phyloP scores from a whole-genome alignment of 2,888 invertebrate genomes.

The Phyllotreta cruciferae region DNA sequence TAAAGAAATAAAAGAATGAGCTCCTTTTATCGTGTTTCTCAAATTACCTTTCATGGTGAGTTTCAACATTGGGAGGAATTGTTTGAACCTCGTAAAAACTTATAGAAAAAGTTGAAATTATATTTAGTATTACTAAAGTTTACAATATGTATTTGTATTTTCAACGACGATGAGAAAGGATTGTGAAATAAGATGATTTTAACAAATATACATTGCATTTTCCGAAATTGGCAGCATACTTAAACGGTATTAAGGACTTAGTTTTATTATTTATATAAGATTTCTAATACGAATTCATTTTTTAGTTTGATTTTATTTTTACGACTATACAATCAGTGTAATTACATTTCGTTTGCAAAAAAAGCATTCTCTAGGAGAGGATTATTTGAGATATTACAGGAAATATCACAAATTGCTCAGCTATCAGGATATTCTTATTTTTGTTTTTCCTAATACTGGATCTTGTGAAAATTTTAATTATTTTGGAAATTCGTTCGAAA shows the following conservation, averaged over 20 bases:
- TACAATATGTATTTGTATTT: not conserved
- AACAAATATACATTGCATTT: not conserved
- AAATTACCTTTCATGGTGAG: not conserved
- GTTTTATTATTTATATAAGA: constrained; percentile 2
- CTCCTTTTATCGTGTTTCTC: not conserved
- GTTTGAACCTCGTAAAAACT: constrained; percentile 8
- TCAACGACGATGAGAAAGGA: not conserved
- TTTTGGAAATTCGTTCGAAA: constrained; percentile 1
- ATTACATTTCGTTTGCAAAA: not conserved
- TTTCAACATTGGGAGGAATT: not conserved
- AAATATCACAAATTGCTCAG: too few species aligned
- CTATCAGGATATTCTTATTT: constrained; percentile 2
- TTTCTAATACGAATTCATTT: not conserved
- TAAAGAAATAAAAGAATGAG: not conserved
- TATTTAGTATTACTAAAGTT: constrained; percentile 11
- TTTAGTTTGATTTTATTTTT: constrained; percentile 16
- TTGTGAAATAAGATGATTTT: not conserved
- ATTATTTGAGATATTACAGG: too few species aligned
- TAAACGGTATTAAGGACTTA: constrained; percentile 9
- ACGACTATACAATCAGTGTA: constrained; percentile 5
- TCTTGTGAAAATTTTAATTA: constrained; percentile 13
- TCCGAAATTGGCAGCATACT: constrained; percentile 17
- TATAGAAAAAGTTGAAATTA: constrained; percentile 8
- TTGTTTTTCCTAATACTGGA: constrained; percentile 1
- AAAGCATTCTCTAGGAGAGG: not conserved